Percentiles rank a stretch among this genome's conserved stretches.
These are phyloP conservation scores for Heteractis magnifica DNA, from an alignment of 92 coral and sea anemone genomes.

Conservation along the genomic window DNA sequence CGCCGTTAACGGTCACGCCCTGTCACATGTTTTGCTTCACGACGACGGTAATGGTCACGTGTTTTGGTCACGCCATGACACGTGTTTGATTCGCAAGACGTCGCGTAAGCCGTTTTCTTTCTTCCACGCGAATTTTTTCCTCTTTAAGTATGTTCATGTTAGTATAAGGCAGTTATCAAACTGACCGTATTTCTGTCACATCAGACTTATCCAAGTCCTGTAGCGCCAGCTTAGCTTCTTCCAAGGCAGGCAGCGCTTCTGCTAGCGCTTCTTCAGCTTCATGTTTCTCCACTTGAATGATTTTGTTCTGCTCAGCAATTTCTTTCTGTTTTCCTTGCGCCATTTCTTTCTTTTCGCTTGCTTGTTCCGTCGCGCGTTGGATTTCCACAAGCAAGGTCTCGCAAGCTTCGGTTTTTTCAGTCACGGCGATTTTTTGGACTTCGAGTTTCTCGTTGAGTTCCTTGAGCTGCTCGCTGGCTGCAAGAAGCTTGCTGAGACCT, in stretches of 20 bases:
- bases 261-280: constrained; percentile 98
- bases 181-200: constrained; percentile 94
- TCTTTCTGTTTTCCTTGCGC: constrained; percentile 92
- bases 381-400: constrained; percentile 87
- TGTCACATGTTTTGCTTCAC: no score
- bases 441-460: constrained; percentile 97
- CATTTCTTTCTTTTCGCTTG: constrained; percentile 94
- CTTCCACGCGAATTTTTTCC: no score
- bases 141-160: no score
- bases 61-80: no score
- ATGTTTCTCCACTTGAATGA: constrained; percentile 82
- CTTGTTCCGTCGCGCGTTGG: constrained; percentile 82
- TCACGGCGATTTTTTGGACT: constrained; percentile 95
- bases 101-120: no score
- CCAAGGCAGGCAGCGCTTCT: constrained; percentile 88
- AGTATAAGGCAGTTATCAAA: background rate
- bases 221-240: constrained; percentile 94
- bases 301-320: constrained; percentile 87
- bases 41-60: no score
- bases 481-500: constrained; percentile 95
- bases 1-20: no score
- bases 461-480: constrained; percentile 96
- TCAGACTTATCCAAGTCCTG: constrained; percentile 98
- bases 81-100: no score
- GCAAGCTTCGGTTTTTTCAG: constrained; percentile 98